phyloP scores from a whole-genome alignment of 2,797 vertebrate species.

The Cacajao melanocephalus region DNA sequence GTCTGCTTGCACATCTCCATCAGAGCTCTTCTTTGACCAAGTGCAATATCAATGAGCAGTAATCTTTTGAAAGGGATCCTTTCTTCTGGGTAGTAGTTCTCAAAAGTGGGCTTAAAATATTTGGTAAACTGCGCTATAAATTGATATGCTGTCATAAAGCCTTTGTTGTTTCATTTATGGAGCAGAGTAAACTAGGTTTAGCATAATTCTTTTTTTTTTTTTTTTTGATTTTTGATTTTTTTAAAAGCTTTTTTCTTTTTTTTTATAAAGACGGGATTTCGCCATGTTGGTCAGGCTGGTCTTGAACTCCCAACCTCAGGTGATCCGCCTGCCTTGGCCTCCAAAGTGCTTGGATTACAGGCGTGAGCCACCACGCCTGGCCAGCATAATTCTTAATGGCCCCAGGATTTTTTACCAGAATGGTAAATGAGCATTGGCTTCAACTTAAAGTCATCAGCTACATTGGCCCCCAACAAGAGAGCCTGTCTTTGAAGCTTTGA shows the following conservation, averaged over 20 bases:
- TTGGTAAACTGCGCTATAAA: not conserved
- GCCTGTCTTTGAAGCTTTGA: not conserved
- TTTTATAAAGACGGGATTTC: no score
- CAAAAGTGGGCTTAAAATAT: not conserved
- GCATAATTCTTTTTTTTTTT: not conserved
- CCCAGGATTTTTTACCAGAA: not conserved
- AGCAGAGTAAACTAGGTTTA: not conserved
- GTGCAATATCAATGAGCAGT: not conserved
- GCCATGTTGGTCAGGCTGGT: no score
- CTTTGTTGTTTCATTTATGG: not conserved
- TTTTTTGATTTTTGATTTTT: no score
- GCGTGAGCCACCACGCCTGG: no score
- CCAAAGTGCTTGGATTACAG: no score
- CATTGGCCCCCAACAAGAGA: not conserved
- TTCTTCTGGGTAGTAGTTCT: not conserved
- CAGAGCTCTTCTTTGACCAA: not conserved
- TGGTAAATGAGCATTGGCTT: not conserved
- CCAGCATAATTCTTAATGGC: not conserved
- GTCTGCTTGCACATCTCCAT: not conserved
- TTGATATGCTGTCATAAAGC: not conserved
- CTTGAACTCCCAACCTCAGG: no score
- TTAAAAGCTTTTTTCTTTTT: no score
- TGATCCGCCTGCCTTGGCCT: no score
- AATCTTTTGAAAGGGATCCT: not conserved
- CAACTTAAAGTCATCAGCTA: not conserved